Evolutionary conservation across 2,797 vertebrate genomes (phyloP).

Genomic region (Oophaga sylvatica): DNA sequence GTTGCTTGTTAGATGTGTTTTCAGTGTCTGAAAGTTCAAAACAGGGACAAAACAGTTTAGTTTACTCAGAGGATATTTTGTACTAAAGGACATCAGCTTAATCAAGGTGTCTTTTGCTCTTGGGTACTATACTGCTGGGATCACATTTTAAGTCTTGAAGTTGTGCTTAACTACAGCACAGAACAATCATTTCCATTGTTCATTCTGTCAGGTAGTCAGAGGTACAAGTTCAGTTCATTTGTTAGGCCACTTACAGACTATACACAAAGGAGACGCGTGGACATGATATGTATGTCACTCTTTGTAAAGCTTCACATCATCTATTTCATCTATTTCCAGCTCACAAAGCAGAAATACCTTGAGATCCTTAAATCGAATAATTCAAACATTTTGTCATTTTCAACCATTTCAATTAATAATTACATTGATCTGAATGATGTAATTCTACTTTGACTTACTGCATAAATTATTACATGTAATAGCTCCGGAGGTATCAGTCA

Average conservation of each 20-base stretch:
- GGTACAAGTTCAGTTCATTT: constrained; percentile 43
- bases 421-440: not conserved
- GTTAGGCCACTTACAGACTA: constrained; percentile 46
- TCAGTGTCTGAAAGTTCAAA: not conserved
- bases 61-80: not conserved
- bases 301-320: constrained; percentile 27
- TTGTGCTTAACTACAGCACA: constrained; percentile 23
- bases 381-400: constrained; percentile 15
- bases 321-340: constrained; percentile 31
- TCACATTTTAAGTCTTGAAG: constrained; percentile 27
- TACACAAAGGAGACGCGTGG: constrained; percentile 43
- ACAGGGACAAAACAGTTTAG: not conserved
- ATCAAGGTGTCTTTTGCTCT: constrained; percentile 13
- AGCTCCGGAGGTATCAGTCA: not conserved
- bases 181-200: constrained; percentile 51
- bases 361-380: not conserved
- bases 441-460: not conserved
- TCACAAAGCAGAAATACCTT: constrained; percentile 19
- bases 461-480: not conserved
- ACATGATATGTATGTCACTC: constrained; percentile 48
- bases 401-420: not conserved
- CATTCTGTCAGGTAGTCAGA: constrained; percentile 35
- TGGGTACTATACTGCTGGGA: constrained; percentile 19
- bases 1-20: not conserved
- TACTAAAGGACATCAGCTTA: not conserved